phyloP scores from a whole-genome alignment of 1,140 invertebrate genomes.

The Penaeus vannamei region DNA sequence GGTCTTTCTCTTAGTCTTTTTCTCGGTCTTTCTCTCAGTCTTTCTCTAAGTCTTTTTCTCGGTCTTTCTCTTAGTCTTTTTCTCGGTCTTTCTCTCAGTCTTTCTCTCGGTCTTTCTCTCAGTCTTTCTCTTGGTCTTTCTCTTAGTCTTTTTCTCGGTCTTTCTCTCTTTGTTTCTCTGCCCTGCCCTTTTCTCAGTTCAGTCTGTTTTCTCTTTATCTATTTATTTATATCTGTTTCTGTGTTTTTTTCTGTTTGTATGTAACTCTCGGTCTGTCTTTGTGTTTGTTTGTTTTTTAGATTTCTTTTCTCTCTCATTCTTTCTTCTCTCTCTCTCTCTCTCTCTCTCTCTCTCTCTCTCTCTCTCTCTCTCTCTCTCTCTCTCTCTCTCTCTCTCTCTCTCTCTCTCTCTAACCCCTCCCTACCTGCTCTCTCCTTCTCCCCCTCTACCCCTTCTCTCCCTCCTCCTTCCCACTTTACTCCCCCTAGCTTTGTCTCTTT shows the following conservation, averaged over 20 bases:
- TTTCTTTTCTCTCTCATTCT: neutral
- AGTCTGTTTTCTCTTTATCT: neutral
- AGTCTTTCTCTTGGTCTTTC: slow-evolving; percentile 28
- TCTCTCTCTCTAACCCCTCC: neutral
- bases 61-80: neutral
- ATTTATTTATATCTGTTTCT: neutral
- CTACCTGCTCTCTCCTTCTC: neutral
- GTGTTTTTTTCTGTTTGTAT: neutral
- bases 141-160: slow-evolving; percentile 29
- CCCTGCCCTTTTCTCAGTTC: neutral
- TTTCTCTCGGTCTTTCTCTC: slow-evolving; percentile 18
- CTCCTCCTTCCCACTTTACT: no score
- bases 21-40: neutral
- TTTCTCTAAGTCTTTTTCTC: neutral
- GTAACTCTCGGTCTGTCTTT: neutral
- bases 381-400: neutral
- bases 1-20: slow-evolving; percentile 5
- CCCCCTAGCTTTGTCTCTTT: neutral
- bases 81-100: slow-evolving; percentile 35
- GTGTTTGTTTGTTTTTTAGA: neutral
- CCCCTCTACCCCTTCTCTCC: neutral
- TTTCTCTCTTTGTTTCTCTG: slow-evolving; percentile 18
- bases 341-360: neutral
- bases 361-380: neutral
- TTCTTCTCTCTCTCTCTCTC: neutral